Evolutionary conservation across 2,113 vertebrate species (phyloP).

Genomic region (Callithrix jacchus): DNA sequence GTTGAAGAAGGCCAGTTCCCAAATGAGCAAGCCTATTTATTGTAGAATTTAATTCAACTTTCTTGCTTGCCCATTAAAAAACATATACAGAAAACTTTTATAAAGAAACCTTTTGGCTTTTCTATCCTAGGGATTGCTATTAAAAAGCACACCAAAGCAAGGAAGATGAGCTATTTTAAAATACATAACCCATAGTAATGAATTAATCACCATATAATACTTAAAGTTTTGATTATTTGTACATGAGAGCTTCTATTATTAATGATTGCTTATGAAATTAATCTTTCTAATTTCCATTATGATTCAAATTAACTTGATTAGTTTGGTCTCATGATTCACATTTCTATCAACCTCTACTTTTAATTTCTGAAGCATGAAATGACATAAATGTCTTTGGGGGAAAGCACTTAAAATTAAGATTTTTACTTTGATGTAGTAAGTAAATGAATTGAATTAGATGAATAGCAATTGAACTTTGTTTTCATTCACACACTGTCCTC

Average conservation of each 20-base stretch:
- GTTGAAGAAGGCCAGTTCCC: background rate
- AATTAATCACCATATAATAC: conserved; percentile 76
- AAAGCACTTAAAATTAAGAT: conserved; percentile 63
- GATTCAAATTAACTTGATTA: conserved; percentile 75
- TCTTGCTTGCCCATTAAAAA: conserved; percentile 47
- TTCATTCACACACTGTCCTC: conserved; percentile 74
- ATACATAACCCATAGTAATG: conserved; percentile 66
- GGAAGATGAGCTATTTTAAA: conserved; percentile 69
- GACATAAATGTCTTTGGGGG: conserved; percentile 64
- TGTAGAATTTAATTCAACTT: background rate
- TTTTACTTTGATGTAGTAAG: conserved; percentile 57
- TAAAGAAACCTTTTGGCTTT: conserved; percentile 39
- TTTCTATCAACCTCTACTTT: conserved; percentile 65
- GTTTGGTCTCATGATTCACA: conserved; percentile 67
- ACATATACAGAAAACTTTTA: background rate
- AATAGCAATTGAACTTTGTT: conserved; percentile 43
- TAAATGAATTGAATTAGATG: conserved; percentile 44
- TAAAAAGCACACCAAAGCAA: conserved; percentile 66
- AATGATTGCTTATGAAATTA: conserved; percentile 78
- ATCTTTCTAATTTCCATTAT: conserved; percentile 76
- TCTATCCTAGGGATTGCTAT: conserved; percentile 54
- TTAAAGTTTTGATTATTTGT: conserved; percentile 74
- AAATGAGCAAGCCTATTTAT: background rate
- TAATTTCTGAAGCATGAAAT: conserved; percentile 65
- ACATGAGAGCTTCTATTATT: conserved; percentile 71